Base-by-base conservation (phyloP, 2,113 vertebrate species). In the Microcebus ravelobensis region DNA sequence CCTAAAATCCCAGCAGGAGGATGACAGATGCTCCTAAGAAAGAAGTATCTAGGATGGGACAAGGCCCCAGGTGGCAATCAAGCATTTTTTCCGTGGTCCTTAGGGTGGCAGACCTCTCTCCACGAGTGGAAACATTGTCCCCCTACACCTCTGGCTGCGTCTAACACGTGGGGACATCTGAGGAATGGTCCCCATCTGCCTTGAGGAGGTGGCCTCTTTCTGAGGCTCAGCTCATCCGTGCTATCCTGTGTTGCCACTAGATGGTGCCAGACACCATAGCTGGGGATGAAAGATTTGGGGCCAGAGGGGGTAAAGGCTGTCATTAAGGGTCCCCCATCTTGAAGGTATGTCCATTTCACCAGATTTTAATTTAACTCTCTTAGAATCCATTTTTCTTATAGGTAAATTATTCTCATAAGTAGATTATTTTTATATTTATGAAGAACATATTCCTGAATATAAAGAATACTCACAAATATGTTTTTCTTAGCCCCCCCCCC, bases 261-360 rank as follows among this genome's bases (percentile, higher is more conserved):
- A 84, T 82, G 92, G 52, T 3, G 21, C 27, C 50, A 97, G 88
- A 97, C 88, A 96, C 96, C 95, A 84, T 1, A 61, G 39, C 91
- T 74, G 17, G 67, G 3, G 14, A 39, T 8, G 39, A 80, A 84
- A 52, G 42, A 0, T 0, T 31, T 12, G 15, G 0, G 0, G 2
- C 31, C 25, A 3, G 23, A 5, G 52, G 45, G 10, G 0, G 42
- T 42, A 20, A 48, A 45, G 27, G 50, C 27, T 71, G 36, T 20
- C 42, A 9, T 52, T 9, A 23, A 71, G 18, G 31, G 17, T 18
- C 34, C 74, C 17, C 48, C 2, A 0, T 67, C 61, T n/a, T 57
- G 29, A 87, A 77, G 8, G 18, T 11, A 0, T 71, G n/a, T 61
- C 4, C 20, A 0, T 18, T 61, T 91, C 39, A 45, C 25, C 67